Conservation (phyloP, 2,888 invertebrate species). For the Pyrochroa serraticornis region DNA sequence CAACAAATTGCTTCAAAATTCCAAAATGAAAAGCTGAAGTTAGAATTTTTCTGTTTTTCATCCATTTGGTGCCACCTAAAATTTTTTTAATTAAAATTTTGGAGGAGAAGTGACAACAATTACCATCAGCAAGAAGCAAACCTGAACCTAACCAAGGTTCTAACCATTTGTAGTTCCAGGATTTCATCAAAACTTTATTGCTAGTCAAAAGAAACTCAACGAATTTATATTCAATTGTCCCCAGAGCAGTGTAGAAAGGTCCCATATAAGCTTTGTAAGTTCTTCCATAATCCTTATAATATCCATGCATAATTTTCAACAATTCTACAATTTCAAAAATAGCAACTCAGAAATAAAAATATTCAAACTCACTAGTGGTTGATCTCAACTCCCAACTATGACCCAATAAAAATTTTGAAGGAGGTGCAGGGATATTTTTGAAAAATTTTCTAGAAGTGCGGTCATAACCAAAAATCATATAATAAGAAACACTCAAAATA, state of each 20-base stretch:
- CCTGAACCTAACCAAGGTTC: conserved; percentile 35
- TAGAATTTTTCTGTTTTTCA: conserved; percentile 68
- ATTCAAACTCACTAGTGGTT: not conserved
- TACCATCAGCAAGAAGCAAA: conserved; percentile 32
- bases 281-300: conserved; percentile 12
- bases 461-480: too few relatives aligned
- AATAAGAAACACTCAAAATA: too few relatives aligned
- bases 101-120: not conserved
- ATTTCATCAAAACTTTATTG: conserved; percentile 24
- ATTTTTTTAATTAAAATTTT: not conserved
- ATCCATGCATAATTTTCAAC: conserved; percentile 4
- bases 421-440: not conserved
- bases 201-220: conserved; percentile 23
- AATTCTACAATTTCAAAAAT: not conserved
- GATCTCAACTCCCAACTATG: not conserved
- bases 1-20: conserved; percentile 72
- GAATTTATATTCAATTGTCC: conserved; percentile 19
- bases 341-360: too few relatives aligned
- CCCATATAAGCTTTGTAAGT: conserved; percentile 8
- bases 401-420: not conserved
- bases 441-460: not conserved
- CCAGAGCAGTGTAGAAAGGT: conserved; percentile 2
- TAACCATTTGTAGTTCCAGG: conserved; percentile 22
- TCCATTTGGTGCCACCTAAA: conserved; percentile 65
- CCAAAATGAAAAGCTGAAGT: conserved; percentile 80